Percentiles rank a stretch among this genome's conserved stretches.
Conservation (phyloP, 2,113 vertebrate species). For the Epinephelus cyanopodus region DNA sequence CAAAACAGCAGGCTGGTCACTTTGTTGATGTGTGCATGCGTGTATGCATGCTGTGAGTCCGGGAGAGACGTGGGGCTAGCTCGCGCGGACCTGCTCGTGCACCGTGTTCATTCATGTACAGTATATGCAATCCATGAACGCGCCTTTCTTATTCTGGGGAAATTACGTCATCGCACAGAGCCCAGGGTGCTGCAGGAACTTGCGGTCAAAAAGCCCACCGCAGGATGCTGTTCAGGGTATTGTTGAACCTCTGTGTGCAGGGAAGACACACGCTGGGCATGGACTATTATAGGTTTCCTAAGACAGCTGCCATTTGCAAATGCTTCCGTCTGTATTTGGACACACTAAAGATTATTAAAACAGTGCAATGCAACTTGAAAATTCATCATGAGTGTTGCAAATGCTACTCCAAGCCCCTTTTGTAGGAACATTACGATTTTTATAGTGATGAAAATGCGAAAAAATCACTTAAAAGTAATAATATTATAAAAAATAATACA, state of each 20-base stretch:
- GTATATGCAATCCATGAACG: slow-evolving; percentile 51
- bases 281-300: neutral
- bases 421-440: neutral
- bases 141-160: slow-evolving; percentile 55
- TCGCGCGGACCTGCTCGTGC: slow-evolving; percentile 44
- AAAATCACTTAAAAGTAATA: neutral
- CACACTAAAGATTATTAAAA: neutral
- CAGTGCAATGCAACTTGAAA: neutral
- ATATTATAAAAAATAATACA: neutral
- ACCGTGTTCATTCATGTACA: slow-evolving; percentile 72
- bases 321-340: neutral
- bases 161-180: slow-evolving; percentile 70
- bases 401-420: neutral
- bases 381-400: neutral
- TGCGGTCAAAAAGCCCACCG: slow-evolving; percentile 8
- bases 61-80: neutral
- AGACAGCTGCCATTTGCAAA: neutral
- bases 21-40: neutral
- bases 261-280: neutral
- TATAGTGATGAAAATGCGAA: neutral
- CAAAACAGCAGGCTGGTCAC: neutral
- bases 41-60: neutral
- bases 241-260: neutral
- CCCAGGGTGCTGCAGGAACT: slow-evolving; percentile 44
- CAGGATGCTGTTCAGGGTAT: slow-evolving; percentile 9